Evolutionary conservation across 2,113 vertebrate species (phyloP).

Genomic region (Sceloporus undulatus): DNA sequence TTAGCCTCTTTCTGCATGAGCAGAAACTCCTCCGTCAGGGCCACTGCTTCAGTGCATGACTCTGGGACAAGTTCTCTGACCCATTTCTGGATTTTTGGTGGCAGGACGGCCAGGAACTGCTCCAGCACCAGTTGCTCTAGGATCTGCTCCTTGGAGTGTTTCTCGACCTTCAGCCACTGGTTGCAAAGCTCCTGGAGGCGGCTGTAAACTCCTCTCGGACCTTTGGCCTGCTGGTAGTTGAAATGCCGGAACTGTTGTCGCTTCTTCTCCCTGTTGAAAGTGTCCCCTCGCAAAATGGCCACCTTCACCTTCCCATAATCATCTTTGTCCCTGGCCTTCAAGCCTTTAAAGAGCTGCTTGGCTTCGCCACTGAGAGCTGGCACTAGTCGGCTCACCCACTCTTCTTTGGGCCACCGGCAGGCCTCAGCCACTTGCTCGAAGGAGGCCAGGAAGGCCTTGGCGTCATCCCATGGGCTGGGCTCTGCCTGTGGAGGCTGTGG

Average conservation of each 20-base stretch:
- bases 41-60: conserved; percentile 10
- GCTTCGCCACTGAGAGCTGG: background rate
- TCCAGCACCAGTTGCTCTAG: conserved; percentile 17
- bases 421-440: conserved; percentile 1
- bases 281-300: conserved; percentile 6
- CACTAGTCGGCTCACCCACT: background rate
- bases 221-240: conserved; percentile 1
- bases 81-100: background rate
- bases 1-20: background rate
- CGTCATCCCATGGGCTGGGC: background rate
- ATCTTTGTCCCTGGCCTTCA: background rate
- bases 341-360: background rate
- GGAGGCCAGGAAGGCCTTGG: background rate
- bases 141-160: conserved; percentile 14
- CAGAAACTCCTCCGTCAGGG: conserved; percentile 5
- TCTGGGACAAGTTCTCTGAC: background rate
- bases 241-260: conserved; percentile 14
- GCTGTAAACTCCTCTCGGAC: background rate
- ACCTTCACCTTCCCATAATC: conserved; percentile 21
- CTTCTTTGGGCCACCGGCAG: background rate
- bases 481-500: background rate
- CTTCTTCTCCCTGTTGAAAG: background rate
- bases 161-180: conserved; percentile 16
- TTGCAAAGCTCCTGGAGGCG: background rate
- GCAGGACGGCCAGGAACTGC: conserved; percentile 20